A percentile compares a stretch with the other conserved stretches of the same genome.
Conservation (phyloP, 53 echinoderm and acorn worm genomes). For the Crossaster papposus region DNA sequence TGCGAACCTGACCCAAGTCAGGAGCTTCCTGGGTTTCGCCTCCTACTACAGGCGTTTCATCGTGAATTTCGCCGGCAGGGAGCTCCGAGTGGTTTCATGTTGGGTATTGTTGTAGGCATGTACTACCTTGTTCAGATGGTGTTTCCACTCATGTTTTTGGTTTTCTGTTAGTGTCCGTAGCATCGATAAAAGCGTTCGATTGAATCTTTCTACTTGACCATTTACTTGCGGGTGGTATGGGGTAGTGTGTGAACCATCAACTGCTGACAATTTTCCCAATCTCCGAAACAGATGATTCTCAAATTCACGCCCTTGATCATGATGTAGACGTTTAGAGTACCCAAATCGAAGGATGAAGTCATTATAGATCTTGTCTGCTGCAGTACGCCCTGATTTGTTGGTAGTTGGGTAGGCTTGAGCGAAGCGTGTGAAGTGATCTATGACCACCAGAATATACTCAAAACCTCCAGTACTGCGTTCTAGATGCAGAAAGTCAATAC, state of each 20-base stretch:
- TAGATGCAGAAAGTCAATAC: slow-evolving; percentile 66
- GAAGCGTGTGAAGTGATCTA: slow-evolving; percentile 67
- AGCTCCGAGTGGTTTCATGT: slow-evolving; percentile 64
- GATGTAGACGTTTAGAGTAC: slow-evolving; percentile 55
- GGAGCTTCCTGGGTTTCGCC: too few species aligned
- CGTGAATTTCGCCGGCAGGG: slow-evolving; percentile 34
- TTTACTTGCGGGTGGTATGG: slow-evolving; percentile 66
- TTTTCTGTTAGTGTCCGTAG: slow-evolving; percentile 21
- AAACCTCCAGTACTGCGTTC: slow-evolving; percentile 57
- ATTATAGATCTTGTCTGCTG: slow-evolving; percentile 59
- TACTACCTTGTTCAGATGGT: slow-evolving; percentile 53
- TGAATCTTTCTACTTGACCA: slow-evolving; percentile 66
- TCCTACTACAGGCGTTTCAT: too few species aligned
- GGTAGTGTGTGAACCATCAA: too few species aligned
- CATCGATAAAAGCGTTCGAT: slow-evolving; percentile 57
- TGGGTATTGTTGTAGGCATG: slow-evolving; percentile 70
- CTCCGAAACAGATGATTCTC: slow-evolving; percentile 57
- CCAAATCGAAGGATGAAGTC: slow-evolving; percentile 58
- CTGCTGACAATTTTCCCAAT: slow-evolving; percentile 41
- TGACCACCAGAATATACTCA: slow-evolving; percentile 63
- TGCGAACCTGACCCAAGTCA: too few species aligned
- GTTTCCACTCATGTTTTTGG: slow-evolving; percentile 43
- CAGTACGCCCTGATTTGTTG: slow-evolving; percentile 51
- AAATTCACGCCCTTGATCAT: slow-evolving; percentile 74
- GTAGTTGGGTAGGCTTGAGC: slow-evolving; percentile 59